Percentiles rank a stretch among this genome's conserved stretches.
Evolutionary conservation across 2,797 vertebrate genomes (phyloP).

Genomic region (Gambusia yucatana): DNA sequence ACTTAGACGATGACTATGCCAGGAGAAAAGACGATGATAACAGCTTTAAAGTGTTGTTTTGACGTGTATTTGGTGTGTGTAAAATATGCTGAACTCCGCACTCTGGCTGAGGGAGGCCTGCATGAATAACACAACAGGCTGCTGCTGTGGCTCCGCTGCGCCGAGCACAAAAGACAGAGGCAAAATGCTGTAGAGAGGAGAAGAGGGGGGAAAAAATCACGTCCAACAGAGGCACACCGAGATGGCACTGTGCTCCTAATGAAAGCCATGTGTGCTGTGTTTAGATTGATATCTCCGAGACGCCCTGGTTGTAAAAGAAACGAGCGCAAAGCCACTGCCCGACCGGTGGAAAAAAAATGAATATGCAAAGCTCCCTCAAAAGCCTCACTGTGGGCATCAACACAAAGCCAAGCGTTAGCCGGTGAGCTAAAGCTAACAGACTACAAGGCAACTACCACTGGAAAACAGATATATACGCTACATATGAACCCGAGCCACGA

Average conservation of each 20-base stretch:
- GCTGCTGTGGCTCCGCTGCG: constrained; percentile 64
- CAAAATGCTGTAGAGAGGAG: constrained; percentile 43
- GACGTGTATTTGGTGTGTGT: constrained; percentile 3
- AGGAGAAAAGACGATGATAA: neutral
- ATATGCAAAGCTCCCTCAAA: constrained; percentile 84
- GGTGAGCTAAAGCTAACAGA: constrained; percentile 68
- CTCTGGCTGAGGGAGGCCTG: constrained; percentile 74
- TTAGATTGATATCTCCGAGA: neutral
- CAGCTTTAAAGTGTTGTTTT: neutral
- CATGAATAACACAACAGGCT: constrained; percentile 86
- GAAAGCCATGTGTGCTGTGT: neutral
- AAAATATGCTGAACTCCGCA: constrained; percentile 80
- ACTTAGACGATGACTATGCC: neutral
- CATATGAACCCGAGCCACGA: constrained; percentile 59
- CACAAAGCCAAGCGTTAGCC: constrained; percentile 84
- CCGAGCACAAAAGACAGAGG: constrained; percentile 81
- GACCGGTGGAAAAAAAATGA: constrained; percentile 71
- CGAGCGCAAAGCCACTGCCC: constrained; percentile 48
- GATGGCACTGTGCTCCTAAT: constrained; percentile 15
- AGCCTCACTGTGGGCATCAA: constrained; percentile 72
- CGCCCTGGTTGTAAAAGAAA: constrained; percentile 4
- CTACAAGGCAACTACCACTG: constrained; percentile 67
- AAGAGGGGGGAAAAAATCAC: constrained; percentile 54
- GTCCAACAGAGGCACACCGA: constrained; percentile 38
- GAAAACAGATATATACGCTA: constrained; percentile 50